These are phyloP conservation scores for Aphyosemion australe DNA, from an alignment of 2,113 vertebrate genomes.

Conservation along the genomic window DNA sequence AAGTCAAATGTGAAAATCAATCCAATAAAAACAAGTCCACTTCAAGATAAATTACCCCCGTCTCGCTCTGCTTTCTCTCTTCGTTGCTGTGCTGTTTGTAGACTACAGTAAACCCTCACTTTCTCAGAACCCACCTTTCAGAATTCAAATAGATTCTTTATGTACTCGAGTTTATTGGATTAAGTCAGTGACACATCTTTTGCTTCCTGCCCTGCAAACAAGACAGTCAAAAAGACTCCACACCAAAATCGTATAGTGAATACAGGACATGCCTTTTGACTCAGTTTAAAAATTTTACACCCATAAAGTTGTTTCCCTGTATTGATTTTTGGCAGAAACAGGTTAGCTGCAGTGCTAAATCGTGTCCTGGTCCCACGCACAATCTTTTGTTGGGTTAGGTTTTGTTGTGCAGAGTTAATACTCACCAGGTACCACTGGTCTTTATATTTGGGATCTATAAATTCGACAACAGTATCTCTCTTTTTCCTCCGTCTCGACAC, in stretches of 20 bases:
- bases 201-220: slow-evolving; percentile 18
- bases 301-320: slow-evolving; percentile 32
- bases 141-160: neutral
- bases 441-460: slow-evolving; percentile 88
- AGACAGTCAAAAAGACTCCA: slow-evolving; percentile 15
- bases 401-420: slow-evolving; percentile 16
- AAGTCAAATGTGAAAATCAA: slow-evolving; percentile 63
- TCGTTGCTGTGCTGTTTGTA: neutral
- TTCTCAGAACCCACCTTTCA: slow-evolving; percentile 1
- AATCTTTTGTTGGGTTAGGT: neutral
- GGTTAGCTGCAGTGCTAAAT: slow-evolving; percentile 12
- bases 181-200: slow-evolving; percentile 11
- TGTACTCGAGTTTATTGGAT: neutral
- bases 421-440: slow-evolving; percentile 99
- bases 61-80: slow-evolving; percentile 13
- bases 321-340: slow-evolving; percentile 26
- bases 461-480: slow-evolving; percentile 86
- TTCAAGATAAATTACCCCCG: slow-evolving; percentile 31
- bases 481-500: slow-evolving; percentile 88
- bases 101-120: slow-evolving; percentile 15
- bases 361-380: neutral
- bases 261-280: slow-evolving; percentile 33
- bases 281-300: slow-evolving; percentile 5
- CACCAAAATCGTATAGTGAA: slow-evolving; percentile 17
- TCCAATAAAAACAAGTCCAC: slow-evolving; percentile 47